Evolutionary conservation across 2,888 invertebrate species (phyloP).

Genomic region (Apotomis capreana): DNA sequence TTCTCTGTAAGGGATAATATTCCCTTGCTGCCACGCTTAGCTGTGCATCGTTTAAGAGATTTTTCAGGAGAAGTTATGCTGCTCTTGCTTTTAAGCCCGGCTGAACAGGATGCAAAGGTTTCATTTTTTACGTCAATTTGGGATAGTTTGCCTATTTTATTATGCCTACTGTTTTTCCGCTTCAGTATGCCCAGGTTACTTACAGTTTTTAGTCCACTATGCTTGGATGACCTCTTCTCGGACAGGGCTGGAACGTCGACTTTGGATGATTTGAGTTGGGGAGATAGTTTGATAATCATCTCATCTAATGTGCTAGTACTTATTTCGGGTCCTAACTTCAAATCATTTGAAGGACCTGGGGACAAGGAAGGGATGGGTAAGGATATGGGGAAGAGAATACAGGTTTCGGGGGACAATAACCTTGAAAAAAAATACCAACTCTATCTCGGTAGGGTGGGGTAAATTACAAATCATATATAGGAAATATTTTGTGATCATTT

Average conservation of each 20-base stretch:
- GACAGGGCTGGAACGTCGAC: neutral
- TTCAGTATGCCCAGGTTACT: constrained; percentile 2
- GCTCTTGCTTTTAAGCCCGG: constrained; percentile 2
- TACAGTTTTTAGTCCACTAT: constrained; percentile 13
- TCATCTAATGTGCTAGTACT: neutral
- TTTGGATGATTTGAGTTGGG: neutral
- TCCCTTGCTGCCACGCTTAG: neutral
- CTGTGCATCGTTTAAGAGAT: neutral
- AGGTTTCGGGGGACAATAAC: neutral
- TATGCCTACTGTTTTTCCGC: constrained; percentile 1
- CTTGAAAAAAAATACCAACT: no score
- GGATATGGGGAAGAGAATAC: constrained; percentile 8
- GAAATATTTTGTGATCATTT: no score
- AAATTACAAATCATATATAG: no score
- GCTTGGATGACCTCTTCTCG: neutral
- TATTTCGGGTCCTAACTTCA: neutral
- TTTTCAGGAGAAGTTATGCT: neutral
- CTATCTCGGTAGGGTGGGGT: no score
- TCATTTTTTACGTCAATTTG: constrained; percentile 6
- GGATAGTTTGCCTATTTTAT: neutral
- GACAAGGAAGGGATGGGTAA: constrained; percentile 34
- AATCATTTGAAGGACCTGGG: constrained; percentile 29
- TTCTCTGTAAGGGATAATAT: constrained; percentile 8
- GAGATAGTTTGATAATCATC: neutral
- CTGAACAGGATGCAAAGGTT: neutral